Percentiles rank a stretch among this genome's conserved stretches.
Conservation (phyloP, 2,797 vertebrate genomes). For the Atherinosoma microstoma region DNA sequence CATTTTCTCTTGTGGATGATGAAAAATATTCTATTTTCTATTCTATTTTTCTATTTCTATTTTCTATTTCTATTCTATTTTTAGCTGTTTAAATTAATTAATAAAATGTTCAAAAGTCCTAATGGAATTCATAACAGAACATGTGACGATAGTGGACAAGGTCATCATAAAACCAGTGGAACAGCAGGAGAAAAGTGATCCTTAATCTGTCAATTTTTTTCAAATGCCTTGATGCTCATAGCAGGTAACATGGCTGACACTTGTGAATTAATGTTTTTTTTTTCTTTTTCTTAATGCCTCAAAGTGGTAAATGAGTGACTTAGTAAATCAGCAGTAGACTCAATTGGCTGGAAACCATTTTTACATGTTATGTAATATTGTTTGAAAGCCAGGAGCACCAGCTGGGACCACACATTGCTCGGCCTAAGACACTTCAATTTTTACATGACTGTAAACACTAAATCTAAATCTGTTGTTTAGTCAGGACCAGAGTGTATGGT, state of each 20-base stretch:
- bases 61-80: too few species aligned
- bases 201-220: neutral
- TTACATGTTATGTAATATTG: neutral
- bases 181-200: neutral
- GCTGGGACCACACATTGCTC: slow-evolving; percentile 40
- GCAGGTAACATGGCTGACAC: neutral
- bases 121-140: neutral
- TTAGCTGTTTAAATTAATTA: neutral
- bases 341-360: slow-evolving; percentile 28
- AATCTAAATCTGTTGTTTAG: slow-evolving; percentile 61
- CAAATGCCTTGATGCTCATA: neutral
- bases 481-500: slow-evolving; percentile 45
- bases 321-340: slow-evolving; percentile 5
- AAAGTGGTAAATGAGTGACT: neutral
- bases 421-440: slow-evolving; percentile 22
- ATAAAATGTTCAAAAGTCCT: neutral
- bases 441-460: slow-evolving; percentile 45
- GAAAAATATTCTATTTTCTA: neutral
- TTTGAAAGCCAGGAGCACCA: slow-evolving; percentile 17
- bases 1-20: neutral
- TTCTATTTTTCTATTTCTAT: too few species aligned
- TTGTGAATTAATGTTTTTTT: neutral
- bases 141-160: neutral
- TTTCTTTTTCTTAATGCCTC: neutral
- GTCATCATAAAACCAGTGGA: neutral